Evolutionary conservation across 2,888 invertebrate genomes (phyloP).

Genomic region (Chorisops tibialis): DNA sequence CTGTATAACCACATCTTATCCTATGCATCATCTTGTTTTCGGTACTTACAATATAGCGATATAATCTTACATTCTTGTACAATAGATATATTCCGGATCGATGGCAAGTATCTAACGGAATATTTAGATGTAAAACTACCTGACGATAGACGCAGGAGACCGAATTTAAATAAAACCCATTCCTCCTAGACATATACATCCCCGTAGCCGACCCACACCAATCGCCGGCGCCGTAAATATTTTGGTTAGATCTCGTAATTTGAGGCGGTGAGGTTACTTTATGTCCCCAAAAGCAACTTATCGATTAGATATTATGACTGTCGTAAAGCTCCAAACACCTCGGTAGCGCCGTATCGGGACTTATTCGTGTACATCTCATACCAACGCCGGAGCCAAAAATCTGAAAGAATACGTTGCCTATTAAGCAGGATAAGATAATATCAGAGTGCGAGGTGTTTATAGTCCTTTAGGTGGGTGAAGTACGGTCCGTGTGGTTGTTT

Average conservation of each 20-base stretch:
- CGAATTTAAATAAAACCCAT: no score
- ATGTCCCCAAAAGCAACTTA: neutral
- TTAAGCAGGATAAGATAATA: no score
- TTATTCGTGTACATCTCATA: no score
- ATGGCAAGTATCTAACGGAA: neutral
- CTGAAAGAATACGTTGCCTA: no score
- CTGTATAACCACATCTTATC: slow-evolving; percentile 9
- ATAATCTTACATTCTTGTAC: neutral
- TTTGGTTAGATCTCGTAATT: no score
- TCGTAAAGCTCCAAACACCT: neutral
- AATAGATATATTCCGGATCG: neutral
- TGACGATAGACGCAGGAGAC: no score
- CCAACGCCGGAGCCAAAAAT: no score
- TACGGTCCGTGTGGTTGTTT: no score
- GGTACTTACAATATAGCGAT: slow-evolving; percentile 5
- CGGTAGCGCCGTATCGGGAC: no score
- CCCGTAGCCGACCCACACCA: neutral
- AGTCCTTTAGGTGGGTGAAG: no score
- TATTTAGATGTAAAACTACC: no score
- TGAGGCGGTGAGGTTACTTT: neutral
- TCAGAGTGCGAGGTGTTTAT: no score
- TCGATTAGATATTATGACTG: neutral
- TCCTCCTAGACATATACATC: neutral
- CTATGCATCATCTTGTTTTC: slow-evolving; percentile 8
- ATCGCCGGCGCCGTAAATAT: neutral